Evolutionary conservation across 2,113 vertebrate genomes (phyloP).

Genomic region (Struthidea cinerea): DNA sequence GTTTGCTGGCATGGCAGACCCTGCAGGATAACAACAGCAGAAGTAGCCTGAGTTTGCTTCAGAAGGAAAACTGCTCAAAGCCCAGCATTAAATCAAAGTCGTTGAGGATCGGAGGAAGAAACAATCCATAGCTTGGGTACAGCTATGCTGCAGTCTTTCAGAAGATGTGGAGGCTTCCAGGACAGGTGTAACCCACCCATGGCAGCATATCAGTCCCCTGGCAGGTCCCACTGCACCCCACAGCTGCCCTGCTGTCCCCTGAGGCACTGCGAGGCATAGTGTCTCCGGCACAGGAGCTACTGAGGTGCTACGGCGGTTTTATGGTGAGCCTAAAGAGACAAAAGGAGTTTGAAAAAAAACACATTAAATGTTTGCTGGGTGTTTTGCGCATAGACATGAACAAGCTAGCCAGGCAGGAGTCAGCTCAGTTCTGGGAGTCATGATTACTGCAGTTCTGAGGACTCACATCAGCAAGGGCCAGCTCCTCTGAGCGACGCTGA

Average conservation of each 20-base stretch:
- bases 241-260: accelerated
- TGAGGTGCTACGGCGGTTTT: neutral
- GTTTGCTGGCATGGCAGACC: neutral
- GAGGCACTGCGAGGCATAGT: accelerated
- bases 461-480: neutral
- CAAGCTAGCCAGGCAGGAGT: neutral
- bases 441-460: neutral
- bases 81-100: slow-evolving; percentile 36
- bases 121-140: neutral
- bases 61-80: neutral
- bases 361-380: neutral
- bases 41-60: neutral
- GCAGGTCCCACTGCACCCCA: neutral
- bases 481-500: accelerated
- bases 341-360: neutral
- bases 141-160: neutral
- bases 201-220: neutral
- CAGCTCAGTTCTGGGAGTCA: neutral
- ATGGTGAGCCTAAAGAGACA: neutral
- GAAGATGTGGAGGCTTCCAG: neutral
- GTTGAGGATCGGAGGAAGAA: neutral
- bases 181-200: neutral
- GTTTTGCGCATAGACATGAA: neutral
- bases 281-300: accelerated
- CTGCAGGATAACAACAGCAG: neutral